Conservation (phyloP, 2,888 invertebrate genomes). For the Amiota minor region DNA sequence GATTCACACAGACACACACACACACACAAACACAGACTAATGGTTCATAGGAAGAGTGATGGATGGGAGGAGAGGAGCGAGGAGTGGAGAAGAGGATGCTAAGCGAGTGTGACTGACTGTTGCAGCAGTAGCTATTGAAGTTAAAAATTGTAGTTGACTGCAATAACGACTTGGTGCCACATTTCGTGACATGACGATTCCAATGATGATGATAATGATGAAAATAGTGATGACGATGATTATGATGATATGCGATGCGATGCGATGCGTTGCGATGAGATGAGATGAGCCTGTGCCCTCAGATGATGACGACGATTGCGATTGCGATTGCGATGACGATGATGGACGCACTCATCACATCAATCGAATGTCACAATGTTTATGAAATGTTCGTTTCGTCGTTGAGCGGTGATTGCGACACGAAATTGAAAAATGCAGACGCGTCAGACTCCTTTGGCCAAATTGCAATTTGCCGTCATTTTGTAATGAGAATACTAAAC, state of each 20-base stretch:
- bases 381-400: conserved; percentile 30
- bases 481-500: conserved; percentile 57
- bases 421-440: conserved; percentile 22
- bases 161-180: conserved; percentile 40
- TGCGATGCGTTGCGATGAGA: conserved; percentile 19
- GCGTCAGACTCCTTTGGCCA: conserved; percentile 50
- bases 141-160: conserved; percentile 8
- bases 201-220: conserved; percentile 53
- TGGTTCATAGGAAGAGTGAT: conserved; percentile 8
- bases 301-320: conserved; percentile 31
- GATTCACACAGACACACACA: too few species aligned
- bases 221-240: conserved; percentile 20
- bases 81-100: not conserved
- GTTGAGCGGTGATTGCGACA: conserved; percentile 20
- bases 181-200: conserved; percentile 65
- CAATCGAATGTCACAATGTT: conserved; percentile 64
- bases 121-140: conserved; percentile 28
- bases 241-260: not conserved
- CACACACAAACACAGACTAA: not conserved
- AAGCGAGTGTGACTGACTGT: conserved; percentile 23
- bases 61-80: conserved; percentile 33
- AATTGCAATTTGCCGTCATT: conserved; percentile 67
- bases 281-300: conserved; percentile 31
- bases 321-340: conserved; percentile 46
- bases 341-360: conserved; percentile 66